Percentiles rank a stretch among this genome's conserved stretches.
phyloP scores from a whole-genome alignment of 2,888 invertebrate species.

The Agriopis aurantiaria region DNA sequence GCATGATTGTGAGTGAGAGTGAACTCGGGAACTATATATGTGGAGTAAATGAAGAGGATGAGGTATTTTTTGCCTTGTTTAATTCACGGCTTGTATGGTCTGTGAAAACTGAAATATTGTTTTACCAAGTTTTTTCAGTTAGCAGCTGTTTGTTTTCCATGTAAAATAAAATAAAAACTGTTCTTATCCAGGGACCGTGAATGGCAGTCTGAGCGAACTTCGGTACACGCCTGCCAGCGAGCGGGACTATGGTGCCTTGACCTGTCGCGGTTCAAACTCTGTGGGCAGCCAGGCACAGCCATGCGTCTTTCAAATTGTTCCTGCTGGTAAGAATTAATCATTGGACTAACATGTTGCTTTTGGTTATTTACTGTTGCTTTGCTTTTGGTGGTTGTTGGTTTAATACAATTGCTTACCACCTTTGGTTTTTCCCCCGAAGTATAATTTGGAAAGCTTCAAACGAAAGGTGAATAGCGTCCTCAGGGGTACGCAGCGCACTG shows the following conservation, averaged over 20 bases:
- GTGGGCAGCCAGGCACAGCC: constrained; percentile 94
- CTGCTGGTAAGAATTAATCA: constrained; percentile 88
- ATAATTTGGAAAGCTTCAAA: too few species aligned
- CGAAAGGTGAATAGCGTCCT: too few species aligned
- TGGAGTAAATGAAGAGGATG: constrained; percentile 1
- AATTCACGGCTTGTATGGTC: too few species aligned
- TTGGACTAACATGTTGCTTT: background rate
- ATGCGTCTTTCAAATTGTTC: constrained; percentile 95
- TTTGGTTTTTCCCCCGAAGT: too few species aligned
- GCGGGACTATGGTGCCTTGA: constrained; percentile 94
- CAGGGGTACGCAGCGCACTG: too few species aligned
- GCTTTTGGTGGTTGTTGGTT: too few species aligned
- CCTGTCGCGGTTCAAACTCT: constrained; percentile 93
- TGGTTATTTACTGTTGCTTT: too few species aligned
- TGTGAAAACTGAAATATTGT: background rate
- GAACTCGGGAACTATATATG: constrained; percentile 3
- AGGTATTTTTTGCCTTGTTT: background rate
- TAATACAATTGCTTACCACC: too few species aligned
- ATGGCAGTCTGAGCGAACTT: constrained; percentile 91
- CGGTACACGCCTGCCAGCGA: constrained; percentile 95
- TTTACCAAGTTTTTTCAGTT: too few species aligned
- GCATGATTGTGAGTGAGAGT: constrained; percentile 29
- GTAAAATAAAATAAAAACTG: background rate
- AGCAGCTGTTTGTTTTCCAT: too few species aligned
- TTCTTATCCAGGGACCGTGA: constrained; percentile 58